A percentile compares a stretch with the other conserved stretches of the same genome.
phyloP scores from a whole-genome alignment of 1,140 invertebrate species.

The Diachasmimorpha longicaudata region DNA sequence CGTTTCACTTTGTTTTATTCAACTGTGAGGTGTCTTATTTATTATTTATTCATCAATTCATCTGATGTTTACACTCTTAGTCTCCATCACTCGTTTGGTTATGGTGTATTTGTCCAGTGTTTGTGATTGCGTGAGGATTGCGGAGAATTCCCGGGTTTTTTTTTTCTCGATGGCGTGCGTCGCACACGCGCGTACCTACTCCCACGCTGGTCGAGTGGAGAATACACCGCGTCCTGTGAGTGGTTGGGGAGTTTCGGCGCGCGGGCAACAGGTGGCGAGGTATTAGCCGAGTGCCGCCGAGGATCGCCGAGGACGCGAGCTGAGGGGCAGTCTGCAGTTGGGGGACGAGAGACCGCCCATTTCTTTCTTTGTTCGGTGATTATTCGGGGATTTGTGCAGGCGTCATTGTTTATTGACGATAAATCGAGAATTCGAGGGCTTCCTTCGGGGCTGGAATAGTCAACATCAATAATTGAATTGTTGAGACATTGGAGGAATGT shows the following conservation, averaged over 20 bases:
- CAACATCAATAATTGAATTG: too few relatives aligned
- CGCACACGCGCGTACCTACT: slow-evolving; percentile 46
- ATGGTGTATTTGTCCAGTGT: neutral
- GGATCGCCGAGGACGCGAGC: slow-evolving; percentile 31
- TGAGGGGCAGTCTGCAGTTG: neutral
- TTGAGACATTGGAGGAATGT: too few relatives aligned
- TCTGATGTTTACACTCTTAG: neutral
- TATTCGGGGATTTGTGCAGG: too few relatives aligned
- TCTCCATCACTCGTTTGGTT: neutral
- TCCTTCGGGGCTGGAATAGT: too few relatives aligned
- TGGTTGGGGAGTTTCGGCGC: slow-evolving; percentile 32
- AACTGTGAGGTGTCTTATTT: slow-evolving; percentile 34
- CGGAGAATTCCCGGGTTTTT: neutral
- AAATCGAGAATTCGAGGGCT: too few relatives aligned
- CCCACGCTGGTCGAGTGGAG: slow-evolving; percentile 56
- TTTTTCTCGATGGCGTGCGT: slow-evolving; percentile 13
- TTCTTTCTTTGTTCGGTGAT: too few relatives aligned
- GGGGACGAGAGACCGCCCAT: neutral
- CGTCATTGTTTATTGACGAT: too few relatives aligned
- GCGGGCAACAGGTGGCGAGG: slow-evolving; percentile 33
- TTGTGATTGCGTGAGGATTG: too few relatives aligned
- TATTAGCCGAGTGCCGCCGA: slow-evolving; percentile 27
- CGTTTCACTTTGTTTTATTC: neutral
- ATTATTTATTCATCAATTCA: neutral
- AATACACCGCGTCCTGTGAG: slow-evolving; percentile 52